phyloP scores from a whole-genome alignment of 2,888 invertebrate genomes.

The Andrena dorsata region DNA sequence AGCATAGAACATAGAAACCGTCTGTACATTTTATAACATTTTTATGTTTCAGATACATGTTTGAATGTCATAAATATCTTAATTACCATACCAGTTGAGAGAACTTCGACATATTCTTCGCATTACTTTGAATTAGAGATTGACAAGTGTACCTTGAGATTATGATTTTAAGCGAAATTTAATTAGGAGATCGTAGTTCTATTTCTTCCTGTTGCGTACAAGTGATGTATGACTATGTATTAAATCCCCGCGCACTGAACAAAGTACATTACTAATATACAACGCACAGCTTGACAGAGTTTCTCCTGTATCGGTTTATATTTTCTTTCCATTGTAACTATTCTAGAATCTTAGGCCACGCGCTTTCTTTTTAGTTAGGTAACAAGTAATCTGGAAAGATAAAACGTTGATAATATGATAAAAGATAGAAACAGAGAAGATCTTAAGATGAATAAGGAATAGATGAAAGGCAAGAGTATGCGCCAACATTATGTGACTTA shows the following conservation, averaged over 20 bases:
- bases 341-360: constrained; percentile 7
- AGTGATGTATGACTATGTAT: constrained; percentile 5
- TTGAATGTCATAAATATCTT: constrained; percentile 46
- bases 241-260: not conserved
- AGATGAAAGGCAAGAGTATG: constrained; percentile 41
- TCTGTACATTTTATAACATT: constrained; percentile 45
- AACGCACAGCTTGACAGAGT: not conserved
- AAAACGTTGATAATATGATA: constrained; percentile 10
- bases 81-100: constrained; percentile 39
- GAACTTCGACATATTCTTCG: constrained; percentile 33
- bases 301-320: constrained; percentile 23
- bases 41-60: constrained; percentile 59
- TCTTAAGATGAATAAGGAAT: constrained; percentile 18
- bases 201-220: not conserved
- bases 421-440: constrained; percentile 38
- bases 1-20: not conserved
- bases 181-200: constrained; percentile 20
- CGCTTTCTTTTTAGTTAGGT: constrained; percentile 22
- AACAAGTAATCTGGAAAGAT: constrained; percentile 27
- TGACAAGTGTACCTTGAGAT: constrained; percentile 4
- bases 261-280: constrained; percentile 1
- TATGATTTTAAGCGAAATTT: constrained; percentile 3
- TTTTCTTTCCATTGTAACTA: constrained; percentile 30
- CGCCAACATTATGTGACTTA: constrained; percentile 40
- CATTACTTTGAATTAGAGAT: constrained; percentile 26